These are phyloP conservation scores for Larimichthys crocea DNA, from an alignment of 2,113 vertebrate genomes.

Conservation along the genomic window DNA sequence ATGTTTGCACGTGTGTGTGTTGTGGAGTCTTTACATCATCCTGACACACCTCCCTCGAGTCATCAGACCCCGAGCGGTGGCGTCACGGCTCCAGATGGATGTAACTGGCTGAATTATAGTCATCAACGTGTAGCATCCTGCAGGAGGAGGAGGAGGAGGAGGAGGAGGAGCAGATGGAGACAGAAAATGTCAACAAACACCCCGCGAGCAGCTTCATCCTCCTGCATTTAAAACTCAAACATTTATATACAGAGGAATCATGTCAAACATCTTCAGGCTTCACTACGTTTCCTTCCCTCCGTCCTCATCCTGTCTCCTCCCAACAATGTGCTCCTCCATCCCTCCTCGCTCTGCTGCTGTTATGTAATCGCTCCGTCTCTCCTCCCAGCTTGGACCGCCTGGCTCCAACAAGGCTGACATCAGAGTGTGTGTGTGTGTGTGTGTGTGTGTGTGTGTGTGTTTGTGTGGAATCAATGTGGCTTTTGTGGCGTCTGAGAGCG, in stretches of 20 bases:
- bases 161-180: slow-evolving; percentile 9
- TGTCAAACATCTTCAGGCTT: background rate
- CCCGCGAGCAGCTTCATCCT: background rate
- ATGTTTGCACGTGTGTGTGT: background rate
- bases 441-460: slow-evolving; percentile 20
- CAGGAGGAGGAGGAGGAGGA: background rate
- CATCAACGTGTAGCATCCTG: slow-evolving; percentile 23
- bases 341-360: slow-evolving; percentile 54
- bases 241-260: background rate
- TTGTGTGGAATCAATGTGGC: slow-evolving; percentile 49
- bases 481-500: slow-evolving; percentile 45
- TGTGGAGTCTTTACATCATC: slow-evolving; percentile 25
- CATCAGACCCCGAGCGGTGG: slow-evolving; percentile 50
- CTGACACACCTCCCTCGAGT: slow-evolving; percentile 39
- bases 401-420: slow-evolving; percentile 72
- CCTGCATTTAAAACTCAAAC: background rate
- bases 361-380: slow-evolving; percentile 70
- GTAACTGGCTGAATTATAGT: slow-evolving; percentile 40
- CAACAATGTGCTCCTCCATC: slow-evolving; percentile 43
- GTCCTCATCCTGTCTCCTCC: background rate
- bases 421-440: slow-evolving; percentile 32
- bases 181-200: slow-evolving; percentile 7
- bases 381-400: slow-evolving; percentile 71
- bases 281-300: background rate
- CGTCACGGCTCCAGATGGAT: slow-evolving; percentile 54